Evolutionary conservation across 1,140 invertebrate species (phyloP).

Genomic region (Muscidifurax raptorellus): DNA sequence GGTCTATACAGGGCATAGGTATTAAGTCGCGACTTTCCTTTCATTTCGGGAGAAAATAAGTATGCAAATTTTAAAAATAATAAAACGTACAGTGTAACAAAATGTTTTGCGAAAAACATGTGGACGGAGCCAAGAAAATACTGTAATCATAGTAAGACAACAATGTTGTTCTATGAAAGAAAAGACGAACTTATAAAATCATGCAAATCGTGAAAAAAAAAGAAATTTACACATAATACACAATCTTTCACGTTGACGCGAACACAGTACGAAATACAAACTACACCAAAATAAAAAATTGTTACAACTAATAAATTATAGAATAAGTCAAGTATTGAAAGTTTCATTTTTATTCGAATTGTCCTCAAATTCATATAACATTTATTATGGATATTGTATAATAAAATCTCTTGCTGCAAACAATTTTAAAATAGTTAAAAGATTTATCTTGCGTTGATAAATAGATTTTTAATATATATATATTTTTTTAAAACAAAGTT

Average conservation of each 20-base stretch:
- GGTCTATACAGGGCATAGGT: slow-evolving; percentile 75
- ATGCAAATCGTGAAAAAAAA: background rate
- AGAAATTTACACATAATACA: too few relatives aligned
- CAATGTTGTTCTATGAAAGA: background rate
- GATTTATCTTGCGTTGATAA: too few relatives aligned
- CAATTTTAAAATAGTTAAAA: too few relatives aligned
- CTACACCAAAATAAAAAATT: slow-evolving; percentile 56
- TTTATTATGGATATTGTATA: too few relatives aligned
- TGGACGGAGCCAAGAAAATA: slow-evolving; percentile 33
- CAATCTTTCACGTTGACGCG: background rate
- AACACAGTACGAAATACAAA: slow-evolving; percentile 7
- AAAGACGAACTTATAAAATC: slow-evolving; percentile 1
- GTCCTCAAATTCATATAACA: background rate
- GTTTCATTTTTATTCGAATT: background rate
- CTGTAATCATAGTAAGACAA: slow-evolving; percentile 30
- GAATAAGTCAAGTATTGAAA: slow-evolving; percentile 61
- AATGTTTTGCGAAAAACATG: slow-evolving; percentile 24
- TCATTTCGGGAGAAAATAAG: slow-evolving; percentile 65
- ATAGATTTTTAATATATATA: too few relatives aligned
- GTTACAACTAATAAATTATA: slow-evolving; percentile 73
- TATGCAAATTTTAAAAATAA: slow-evolving; percentile 51
- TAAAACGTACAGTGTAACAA: slow-evolving; percentile 23
- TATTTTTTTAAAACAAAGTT: background rate
- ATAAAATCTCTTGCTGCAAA: too few relatives aligned
- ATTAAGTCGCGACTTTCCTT: slow-evolving; percentile 65